A percentile compares a stretch with the other conserved stretches of the same genome.
phyloP scores from a whole-genome alignment of 2,797 vertebrate species.

The Geotrypetes seraphini region DNA sequence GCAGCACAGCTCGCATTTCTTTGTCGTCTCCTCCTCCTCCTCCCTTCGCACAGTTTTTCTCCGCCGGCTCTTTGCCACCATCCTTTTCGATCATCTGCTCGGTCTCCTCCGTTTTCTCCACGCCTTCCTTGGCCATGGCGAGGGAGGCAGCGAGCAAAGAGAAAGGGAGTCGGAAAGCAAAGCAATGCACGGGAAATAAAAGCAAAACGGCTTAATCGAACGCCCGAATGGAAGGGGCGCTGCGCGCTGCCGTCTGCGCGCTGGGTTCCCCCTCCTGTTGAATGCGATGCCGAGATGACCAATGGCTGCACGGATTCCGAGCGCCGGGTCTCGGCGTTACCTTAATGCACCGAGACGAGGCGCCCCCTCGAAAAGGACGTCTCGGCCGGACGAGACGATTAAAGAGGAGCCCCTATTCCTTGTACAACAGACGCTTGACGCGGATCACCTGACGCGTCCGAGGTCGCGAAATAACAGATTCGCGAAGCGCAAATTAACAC shows the following conservation, averaged over 20 bases:
- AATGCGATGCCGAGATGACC: conserved; percentile 12
- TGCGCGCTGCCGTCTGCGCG: neutral
- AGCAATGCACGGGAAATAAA: too few species aligned
- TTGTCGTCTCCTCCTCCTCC: conserved; percentile 49
- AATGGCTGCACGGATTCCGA: conserved; percentile 22
- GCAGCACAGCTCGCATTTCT: conserved; percentile 88
- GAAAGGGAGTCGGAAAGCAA: too few species aligned
- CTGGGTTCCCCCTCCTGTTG: neutral
- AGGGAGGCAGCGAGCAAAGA: conserved; percentile 17
- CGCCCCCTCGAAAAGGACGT: too few species aligned
- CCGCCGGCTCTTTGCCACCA: conserved; percentile 50
- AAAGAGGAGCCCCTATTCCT: too few species aligned
- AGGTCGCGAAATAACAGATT: too few species aligned
- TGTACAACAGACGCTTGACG: too few species aligned
- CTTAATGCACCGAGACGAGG: conserved; percentile 47
- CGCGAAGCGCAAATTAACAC: too few species aligned
- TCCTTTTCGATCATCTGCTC: conserved; percentile 83
- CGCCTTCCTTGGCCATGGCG: conserved; percentile 82
- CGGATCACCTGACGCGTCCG: too few species aligned
- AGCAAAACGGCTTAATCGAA: too few species aligned
- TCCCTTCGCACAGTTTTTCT: conserved; percentile 20
- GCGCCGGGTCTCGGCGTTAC: conserved; percentile 16
- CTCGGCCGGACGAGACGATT: too few species aligned
- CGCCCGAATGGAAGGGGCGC: too few species aligned
- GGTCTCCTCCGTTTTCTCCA: conserved; percentile 80